Evolutionary conservation across 2,113 vertebrate genomes (phyloP), one percentile per base, ranked within the genome.

Genomic region (Mesocricetus auratus): DNA sequence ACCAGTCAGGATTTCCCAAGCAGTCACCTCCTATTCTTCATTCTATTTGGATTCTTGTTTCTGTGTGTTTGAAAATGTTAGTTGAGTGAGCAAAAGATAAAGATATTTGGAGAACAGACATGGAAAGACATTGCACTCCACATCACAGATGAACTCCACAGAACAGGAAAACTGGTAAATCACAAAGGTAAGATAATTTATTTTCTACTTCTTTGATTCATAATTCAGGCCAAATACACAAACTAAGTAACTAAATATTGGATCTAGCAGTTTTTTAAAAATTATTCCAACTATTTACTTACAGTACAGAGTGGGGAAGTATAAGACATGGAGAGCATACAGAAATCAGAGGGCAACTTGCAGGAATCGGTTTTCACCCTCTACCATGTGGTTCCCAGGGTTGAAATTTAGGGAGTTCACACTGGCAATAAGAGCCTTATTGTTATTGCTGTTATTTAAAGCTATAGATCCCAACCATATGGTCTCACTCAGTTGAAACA

Each of bases 111-210:
- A 94, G 33, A 68, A 68, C 66, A 68, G 33, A 78, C 33, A 79
- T 64, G 16, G 6, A 58, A 81, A 90, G 89, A 79, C n/a, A 82
- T 73, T 73, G n/a, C 33, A 81, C n/a, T 15, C 58, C 33, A 77
- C 77, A 68, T 50, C 16, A 39, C 13, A 89, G 13, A 64, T 16
- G 5, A 71, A 7, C n/a, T 71, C 33, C 92, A 82, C 19, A 42
- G 17, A 92, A 75, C 0, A 42, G 66, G 58, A 95, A 45, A 79
- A 12, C 24, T 56, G 71, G 16, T 68, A 66, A 74, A 89, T 5
- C 16, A 58, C 77, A 93, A 26, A 5, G 87, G 86, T 93, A 90
- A 77, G 10, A 77, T 58, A 92, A 79, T 86, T 66, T 66, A 68
- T 79, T 79, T 81, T 87, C 21, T 7, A 53, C 36, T 47, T 90